Percentiles rank a stretch among this genome's conserved stretches.
phyloP scores from a whole-genome alignment of 1,140 invertebrate genomes.

The Drosophila bipectinata region DNA sequence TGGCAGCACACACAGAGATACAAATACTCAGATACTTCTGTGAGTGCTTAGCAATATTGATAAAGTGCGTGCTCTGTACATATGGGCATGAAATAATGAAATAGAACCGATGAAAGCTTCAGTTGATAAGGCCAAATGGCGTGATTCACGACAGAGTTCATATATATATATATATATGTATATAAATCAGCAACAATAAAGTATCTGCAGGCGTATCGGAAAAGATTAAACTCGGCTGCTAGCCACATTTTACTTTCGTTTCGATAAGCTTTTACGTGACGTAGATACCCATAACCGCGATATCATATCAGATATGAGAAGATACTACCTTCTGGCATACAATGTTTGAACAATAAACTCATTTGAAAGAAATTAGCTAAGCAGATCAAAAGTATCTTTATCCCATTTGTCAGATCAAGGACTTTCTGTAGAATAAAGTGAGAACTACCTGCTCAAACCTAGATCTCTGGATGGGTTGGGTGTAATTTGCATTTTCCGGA shows the following conservation, averaged over 20 bases:
- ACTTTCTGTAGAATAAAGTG: constrained; percentile 26
- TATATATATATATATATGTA: constrained; percentile 11
- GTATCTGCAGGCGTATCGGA: constrained; percentile 45
- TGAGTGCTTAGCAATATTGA: constrained; percentile 57
- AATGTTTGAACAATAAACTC: not conserved
- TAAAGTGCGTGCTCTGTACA: constrained; percentile 62
- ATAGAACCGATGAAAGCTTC: constrained; percentile 54
- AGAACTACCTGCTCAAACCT: constrained; percentile 17
- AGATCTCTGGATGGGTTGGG: not conserved
- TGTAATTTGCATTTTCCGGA: constrained; percentile 22
- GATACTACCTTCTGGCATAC: not conserved
- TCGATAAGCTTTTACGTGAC: constrained; percentile 65
- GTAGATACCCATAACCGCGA: constrained; percentile 31
- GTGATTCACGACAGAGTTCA: constrained; percentile 67
- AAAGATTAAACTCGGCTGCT: constrained; percentile 33
- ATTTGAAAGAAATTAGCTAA: constrained; percentile 17
- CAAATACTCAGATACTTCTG: constrained; percentile 36
- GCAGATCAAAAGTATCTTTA: constrained; percentile 8
- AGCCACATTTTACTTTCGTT: constrained; percentile 72
- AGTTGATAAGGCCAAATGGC: constrained; percentile 75
- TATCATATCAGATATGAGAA: constrained; percentile 23
- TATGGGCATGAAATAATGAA: constrained; percentile 44
- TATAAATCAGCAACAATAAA: constrained; percentile 41
- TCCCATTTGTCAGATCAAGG: not conserved
- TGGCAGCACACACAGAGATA: constrained; percentile 13